Percentiles rank a stretch among this genome's conserved stretches.
These are phyloP conservation scores for Tinea trinotella DNA, from an alignment of 2,888 invertebrate genomes.

Conservation along the genomic window DNA sequence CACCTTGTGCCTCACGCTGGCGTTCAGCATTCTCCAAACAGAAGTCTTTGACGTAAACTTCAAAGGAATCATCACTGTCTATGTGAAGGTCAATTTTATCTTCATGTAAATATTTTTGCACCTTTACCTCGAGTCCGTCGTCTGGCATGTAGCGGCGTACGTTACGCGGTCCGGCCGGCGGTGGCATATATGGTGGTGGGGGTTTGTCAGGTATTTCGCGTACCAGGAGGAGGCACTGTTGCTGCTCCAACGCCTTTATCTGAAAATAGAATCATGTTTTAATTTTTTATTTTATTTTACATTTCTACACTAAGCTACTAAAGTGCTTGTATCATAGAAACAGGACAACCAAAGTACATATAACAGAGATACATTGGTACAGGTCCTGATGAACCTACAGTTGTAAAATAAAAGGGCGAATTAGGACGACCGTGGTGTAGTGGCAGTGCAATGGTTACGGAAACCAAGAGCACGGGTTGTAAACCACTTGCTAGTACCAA, in stretches of 20 bases:
- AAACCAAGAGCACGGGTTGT: too few relatives aligned
- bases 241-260: constrained; percentile 63
- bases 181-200: constrained; percentile 63
- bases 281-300: too few relatives aligned
- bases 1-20: constrained; percentile 31
- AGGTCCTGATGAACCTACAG: too few relatives aligned
- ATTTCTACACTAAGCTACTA: too few relatives aligned
- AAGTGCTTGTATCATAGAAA: too few relatives aligned
- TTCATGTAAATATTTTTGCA: neutral
- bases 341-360: too few relatives aligned
- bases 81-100: neutral
- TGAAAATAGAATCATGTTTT: too few relatives aligned
- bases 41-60: constrained; percentile 46
- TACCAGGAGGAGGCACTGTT: constrained; percentile 49
- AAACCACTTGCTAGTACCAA: too few relatives aligned
- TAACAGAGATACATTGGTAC: too few relatives aligned
- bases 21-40: constrained; percentile 41
- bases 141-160: constrained; percentile 11
- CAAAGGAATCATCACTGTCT: constrained; percentile 35
- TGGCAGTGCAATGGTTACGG: too few relatives aligned
- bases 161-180: constrained; percentile 38
- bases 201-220: constrained; percentile 65
- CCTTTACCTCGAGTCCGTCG: neutral
- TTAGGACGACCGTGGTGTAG: too few relatives aligned
- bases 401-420: too few relatives aligned